phyloP scores from a whole-genome alignment of 2,888 invertebrate species.

The Noctua pronuba region DNA sequence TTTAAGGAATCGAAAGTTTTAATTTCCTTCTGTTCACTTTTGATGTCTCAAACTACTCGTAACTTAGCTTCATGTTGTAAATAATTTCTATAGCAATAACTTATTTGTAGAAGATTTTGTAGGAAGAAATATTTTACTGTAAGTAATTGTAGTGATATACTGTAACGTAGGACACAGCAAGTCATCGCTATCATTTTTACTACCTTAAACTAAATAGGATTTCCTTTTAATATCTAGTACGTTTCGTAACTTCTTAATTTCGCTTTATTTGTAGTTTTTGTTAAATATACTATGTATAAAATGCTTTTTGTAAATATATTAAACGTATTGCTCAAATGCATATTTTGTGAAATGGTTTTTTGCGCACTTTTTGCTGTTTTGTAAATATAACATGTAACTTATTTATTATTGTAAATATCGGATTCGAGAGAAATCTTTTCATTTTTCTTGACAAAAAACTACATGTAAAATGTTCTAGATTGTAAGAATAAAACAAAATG shows the following conservation, averaged over 20 bases:
- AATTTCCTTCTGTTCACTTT: conserved; percentile 79
- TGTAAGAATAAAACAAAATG: conserved; percentile 81
- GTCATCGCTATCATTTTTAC: conserved; percentile 53
- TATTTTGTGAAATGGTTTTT: conserved; percentile 90
- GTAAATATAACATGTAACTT: conserved; percentile 82
- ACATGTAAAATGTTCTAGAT: conserved; percentile 71
- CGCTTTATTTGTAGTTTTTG: conserved; percentile 63
- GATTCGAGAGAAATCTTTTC: conserved; percentile 79
- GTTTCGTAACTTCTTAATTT: conserved; percentile 44
- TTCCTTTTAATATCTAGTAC: conserved; percentile 48
- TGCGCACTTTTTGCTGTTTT: conserved; percentile 90
- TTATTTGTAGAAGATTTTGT: conserved; percentile 78
- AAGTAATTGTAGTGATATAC: conserved; percentile 63
- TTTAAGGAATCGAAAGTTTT: conserved; percentile 67
- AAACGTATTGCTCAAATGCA: conserved; percentile 90
- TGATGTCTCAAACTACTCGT: conserved; percentile 78
- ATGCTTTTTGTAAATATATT: conserved; percentile 88
- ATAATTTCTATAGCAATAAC: conserved; percentile 85
- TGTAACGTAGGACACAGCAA: conserved; percentile 58
- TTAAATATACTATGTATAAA: conserved; percentile 76
- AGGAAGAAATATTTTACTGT: conserved; percentile 70
- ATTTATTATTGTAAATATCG: conserved; percentile 79
- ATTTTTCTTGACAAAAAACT: conserved; percentile 70
- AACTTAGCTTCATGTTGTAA: conserved; percentile 77
- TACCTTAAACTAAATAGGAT: conserved; percentile 26